These are phyloP conservation scores for Laticauda laticaudata DNA, from an alignment of 2,113 vertebrate genomes.

Conservation along the genomic window DNA sequence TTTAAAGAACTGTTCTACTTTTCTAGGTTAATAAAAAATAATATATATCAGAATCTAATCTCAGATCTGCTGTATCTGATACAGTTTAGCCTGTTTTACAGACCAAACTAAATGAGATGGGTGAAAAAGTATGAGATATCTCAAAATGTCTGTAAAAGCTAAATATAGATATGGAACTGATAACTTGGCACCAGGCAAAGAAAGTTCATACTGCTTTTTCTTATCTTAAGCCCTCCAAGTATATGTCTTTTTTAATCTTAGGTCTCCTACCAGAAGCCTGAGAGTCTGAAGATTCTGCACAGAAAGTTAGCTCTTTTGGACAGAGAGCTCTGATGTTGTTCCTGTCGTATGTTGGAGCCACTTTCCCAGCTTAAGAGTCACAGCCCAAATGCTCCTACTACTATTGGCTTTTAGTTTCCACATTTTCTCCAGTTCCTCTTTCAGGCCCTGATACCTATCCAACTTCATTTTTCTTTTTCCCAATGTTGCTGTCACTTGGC, in stretches of 20 bases:
- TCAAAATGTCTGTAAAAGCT: background rate
- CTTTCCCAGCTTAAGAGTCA: background rate
- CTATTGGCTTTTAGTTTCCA: background rate
- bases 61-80: background rate
- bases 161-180: background rate
- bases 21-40: slow-evolving; percentile 2
- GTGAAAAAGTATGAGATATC: background rate
- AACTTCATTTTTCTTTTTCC: background rate
- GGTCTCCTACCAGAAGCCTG: background rate
- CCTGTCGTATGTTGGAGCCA: background rate
- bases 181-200: background rate
- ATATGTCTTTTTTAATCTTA: background rate
- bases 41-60: background rate
- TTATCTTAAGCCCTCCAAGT: background rate
- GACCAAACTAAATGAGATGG: background rate
- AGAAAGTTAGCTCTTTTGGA: background rate
- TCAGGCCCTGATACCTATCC: background rate
- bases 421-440: background rate
- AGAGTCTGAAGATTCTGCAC: background rate
- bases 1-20: background rate
- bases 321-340: background rate
- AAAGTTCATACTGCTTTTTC: background rate
- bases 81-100: background rate
- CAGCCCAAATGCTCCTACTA: background rate
- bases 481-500: background rate